phyloP scores from a whole-genome alignment of 1,140 invertebrate genomes.

The Camponotus vicinus region DNA sequence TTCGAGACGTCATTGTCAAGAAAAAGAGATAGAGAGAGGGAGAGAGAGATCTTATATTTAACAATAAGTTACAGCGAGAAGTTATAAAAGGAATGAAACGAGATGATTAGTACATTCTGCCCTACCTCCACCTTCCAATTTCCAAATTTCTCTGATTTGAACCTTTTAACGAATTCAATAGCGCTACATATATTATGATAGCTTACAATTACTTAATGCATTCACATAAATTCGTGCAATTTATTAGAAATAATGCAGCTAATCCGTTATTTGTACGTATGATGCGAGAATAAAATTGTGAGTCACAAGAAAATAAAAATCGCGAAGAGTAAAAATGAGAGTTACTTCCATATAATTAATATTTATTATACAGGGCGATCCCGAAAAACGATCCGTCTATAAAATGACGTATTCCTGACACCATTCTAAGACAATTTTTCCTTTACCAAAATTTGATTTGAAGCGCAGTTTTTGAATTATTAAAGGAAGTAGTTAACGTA shows the following conservation, averaged over 20 bases:
- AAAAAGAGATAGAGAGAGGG: too few relatives aligned
- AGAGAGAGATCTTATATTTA: background rate
- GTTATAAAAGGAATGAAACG: background rate
- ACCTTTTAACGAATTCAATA: background rate
- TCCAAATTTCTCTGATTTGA: background rate
- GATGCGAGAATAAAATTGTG: background rate
- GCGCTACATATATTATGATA: background rate
- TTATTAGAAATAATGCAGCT: background rate
- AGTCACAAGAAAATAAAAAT: background rate
- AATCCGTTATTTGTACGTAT: background rate
- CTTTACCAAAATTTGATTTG: too few relatives aligned
- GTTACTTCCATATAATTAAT: background rate
- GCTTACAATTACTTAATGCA: background rate
- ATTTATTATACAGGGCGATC: too few relatives aligned
- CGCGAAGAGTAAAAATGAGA: background rate
- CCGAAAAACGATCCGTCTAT: too few relatives aligned
- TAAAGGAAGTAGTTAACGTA: too few relatives aligned
- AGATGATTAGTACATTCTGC: slow-evolving; percentile 31
- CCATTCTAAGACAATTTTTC: too few relatives aligned
- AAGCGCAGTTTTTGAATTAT: too few relatives aligned
- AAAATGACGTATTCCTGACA: too few relatives aligned
- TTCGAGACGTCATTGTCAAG: slow-evolving; percentile 28
- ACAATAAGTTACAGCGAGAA: slow-evolving; percentile 3
- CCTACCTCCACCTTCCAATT: background rate
- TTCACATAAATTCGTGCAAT: background rate